Evolutionary conservation across 2,797 vertebrate species (phyloP).

Genomic region (Limnodromus scolopaceus): DNA sequence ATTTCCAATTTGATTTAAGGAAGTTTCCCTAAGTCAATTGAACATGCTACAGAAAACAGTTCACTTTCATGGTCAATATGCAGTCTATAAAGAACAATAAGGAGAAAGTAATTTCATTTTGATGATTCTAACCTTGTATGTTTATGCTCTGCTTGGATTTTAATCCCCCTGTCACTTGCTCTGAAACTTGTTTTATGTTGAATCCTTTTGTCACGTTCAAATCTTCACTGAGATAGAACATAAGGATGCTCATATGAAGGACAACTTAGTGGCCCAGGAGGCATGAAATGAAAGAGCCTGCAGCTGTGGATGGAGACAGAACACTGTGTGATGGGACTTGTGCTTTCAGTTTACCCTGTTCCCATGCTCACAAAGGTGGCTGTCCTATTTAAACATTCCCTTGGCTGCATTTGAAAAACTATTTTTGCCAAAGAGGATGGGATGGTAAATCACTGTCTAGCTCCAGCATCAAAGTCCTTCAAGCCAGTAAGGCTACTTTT

Average conservation of each 20-base stretch:
- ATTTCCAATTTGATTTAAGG: conserved; percentile 75
- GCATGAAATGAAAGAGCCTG: background rate
- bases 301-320: accelerated
- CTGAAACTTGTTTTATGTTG: background rate
- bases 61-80: conserved; percentile 74
- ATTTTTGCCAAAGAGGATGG: background rate
- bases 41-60: conserved; percentile 61
- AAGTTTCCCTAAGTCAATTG: conserved; percentile 72
- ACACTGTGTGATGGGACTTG: background rate
- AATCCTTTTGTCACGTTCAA: conserved; percentile 20
- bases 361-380: background rate
- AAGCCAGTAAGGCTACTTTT: background rate
- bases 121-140: conserved; percentile 43
- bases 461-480: background rate
- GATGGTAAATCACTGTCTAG: background rate
- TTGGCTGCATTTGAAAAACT: background rate
- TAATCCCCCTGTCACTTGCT: conserved; percentile 32
- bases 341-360: background rate
- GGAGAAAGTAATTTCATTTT: conserved; percentile 74
- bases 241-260: background rate
- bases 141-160: conserved; percentile 58
- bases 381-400: background rate
- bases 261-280: background rate
- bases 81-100: conserved; percentile 70
- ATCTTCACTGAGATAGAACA: background rate